Evolutionary conservation across 2,888 invertebrate species (phyloP).

Genomic region (Rhagonycha fulva): DNA sequence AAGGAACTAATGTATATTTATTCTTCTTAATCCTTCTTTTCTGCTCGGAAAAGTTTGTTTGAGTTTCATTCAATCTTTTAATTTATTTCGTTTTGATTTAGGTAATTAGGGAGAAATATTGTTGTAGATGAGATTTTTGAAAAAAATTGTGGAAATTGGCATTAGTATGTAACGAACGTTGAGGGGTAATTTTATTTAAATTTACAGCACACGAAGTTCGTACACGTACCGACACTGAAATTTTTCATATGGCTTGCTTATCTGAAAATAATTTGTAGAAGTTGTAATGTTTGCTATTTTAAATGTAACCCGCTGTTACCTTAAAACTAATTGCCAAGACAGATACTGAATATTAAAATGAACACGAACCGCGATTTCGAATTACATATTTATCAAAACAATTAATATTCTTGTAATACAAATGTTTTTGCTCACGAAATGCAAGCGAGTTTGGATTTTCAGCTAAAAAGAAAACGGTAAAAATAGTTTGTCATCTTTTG

Average conservation of each 20-base stretch:
- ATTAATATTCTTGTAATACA: background rate
- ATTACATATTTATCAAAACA: background rate
- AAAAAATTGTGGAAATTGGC: background rate
- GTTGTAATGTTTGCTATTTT: background rate
- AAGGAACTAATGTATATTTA: constrained; percentile 28
- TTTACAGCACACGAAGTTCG: background rate
- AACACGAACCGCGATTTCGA: background rate
- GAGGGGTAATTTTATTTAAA: background rate
- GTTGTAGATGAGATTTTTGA: background rate
- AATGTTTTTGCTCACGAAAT: background rate
- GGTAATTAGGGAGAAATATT: background rate
- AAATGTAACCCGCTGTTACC: constrained; percentile 3
- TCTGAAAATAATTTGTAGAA: background rate
- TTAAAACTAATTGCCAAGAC: constrained; percentile 6
- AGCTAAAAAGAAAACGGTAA: background rate
- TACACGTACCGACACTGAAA: background rate
- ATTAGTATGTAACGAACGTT: background rate
- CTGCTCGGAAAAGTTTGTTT: background rate
- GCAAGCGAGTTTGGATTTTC: background rate
- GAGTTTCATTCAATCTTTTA: constrained; percentile 21
- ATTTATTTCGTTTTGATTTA: constrained; percentile 17
- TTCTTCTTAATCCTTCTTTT: constrained; percentile 21
- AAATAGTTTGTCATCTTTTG: background rate
- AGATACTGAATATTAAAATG: constrained; percentile 7
- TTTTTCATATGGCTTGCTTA: background rate